Evolutionary conservation across 2,113 vertebrate genomes (phyloP).

Genomic region (Probosciger aterrimus): DNA sequence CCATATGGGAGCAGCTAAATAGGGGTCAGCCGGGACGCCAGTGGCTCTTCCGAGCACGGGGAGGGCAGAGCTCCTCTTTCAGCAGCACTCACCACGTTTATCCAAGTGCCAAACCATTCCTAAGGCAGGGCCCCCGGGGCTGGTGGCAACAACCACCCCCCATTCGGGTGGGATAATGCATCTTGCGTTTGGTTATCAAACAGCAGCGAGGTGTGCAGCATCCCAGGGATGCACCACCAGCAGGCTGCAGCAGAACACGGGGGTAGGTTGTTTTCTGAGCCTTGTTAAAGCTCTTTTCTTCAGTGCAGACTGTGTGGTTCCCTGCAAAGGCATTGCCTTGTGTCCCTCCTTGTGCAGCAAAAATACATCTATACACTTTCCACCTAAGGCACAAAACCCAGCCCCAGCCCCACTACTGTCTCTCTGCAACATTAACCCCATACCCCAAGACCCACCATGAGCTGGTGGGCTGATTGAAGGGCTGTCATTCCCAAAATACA

Average conservation of each 20-base stretch:
- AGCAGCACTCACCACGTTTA: background rate
- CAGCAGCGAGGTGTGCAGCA: background rate
- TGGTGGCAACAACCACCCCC: background rate
- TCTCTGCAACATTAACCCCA: accelerated
- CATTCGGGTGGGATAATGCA: background rate
- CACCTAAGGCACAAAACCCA: accelerated
- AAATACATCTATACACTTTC: background rate
- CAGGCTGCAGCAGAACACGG: background rate
- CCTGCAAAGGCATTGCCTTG: accelerated
- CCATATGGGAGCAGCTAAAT: background rate
- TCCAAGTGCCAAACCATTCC: background rate
- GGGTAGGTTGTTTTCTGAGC: background rate
- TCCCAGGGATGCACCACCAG: background rate
- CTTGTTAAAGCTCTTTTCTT: background rate
- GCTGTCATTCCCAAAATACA: background rate
- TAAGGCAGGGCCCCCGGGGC: accelerated
- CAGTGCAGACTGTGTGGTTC: accelerated
- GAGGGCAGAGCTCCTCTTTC: background rate
- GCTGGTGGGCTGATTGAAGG: background rate
- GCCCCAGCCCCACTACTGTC: accelerated
- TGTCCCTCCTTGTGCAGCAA: background rate
- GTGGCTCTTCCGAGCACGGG: background rate
- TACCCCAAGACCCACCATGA: accelerated
- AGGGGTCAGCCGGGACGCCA: background rate
- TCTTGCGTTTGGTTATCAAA: background rate